phyloP scores from a whole-genome alignment of 2,113 vertebrate genomes.

The Tragelaphus buxtoni region DNA sequence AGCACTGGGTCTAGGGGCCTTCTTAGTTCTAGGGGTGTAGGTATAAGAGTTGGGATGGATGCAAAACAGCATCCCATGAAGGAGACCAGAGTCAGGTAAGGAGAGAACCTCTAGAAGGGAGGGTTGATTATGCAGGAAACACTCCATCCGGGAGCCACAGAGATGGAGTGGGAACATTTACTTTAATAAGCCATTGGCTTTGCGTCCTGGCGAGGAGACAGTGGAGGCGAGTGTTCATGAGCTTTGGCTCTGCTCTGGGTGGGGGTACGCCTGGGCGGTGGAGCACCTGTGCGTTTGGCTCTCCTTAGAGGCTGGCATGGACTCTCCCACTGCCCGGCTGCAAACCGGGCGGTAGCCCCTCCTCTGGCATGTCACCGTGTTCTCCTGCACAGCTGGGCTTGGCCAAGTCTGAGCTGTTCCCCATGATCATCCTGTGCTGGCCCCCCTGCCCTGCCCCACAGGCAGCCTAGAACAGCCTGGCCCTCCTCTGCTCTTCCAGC shows the following conservation, averaged over 20 bases:
- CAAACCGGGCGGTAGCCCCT: not conserved
- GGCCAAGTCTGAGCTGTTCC: not conserved
- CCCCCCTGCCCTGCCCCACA: not conserved
- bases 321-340: not conserved
- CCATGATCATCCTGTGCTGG: not conserved
- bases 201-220: not conserved
- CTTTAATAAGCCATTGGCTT: not conserved
- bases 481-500: not conserved
- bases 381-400: not conserved
- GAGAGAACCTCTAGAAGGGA: not conserved
- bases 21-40: not conserved
- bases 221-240: accelerated
- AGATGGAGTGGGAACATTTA: not conserved
- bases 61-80: not conserved
- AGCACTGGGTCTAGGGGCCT: not conserved
- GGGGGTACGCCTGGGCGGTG: not conserved
- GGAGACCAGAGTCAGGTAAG: not conserved
- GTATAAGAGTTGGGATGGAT: not conserved
- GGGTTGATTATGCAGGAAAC: too few relatives aligned
- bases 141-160: not conserved
- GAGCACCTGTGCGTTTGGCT: not conserved
- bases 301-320: not conserved
- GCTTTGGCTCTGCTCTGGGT: not conserved
- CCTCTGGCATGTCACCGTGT: not conserved
- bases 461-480: not conserved